phyloP scores from a whole-genome alignment of 2,113 vertebrate species.

The Alexandromys fortis region DNA sequence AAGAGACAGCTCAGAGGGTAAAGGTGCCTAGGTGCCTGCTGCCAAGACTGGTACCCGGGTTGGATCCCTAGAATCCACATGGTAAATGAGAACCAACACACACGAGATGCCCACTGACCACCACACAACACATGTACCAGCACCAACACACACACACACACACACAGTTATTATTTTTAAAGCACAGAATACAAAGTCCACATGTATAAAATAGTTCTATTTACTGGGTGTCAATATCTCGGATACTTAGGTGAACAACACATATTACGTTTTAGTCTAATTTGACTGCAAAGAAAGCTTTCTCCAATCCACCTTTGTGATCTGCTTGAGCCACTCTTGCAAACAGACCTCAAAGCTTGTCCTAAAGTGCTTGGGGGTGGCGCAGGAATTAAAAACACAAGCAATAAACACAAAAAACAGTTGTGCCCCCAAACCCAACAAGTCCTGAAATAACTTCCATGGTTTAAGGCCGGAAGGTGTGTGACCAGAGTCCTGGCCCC shows the following conservation, averaged over 20 bases:
- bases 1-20: not conserved
- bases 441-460: not conserved
- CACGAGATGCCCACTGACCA: not conserved
- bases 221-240: conserved; percentile 47
- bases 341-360: not conserved
- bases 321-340: not conserved
- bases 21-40: not conserved
- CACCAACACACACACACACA: not conserved
- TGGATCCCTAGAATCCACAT: not conserved
- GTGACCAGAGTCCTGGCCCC: too few relatives aligned
- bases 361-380: not conserved
- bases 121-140: not conserved
- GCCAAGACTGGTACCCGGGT: not conserved
- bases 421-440: not conserved
- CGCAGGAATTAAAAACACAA: not conserved
- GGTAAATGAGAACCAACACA: too few relatives aligned
- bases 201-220: conserved; percentile 11
- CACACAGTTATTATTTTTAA: not conserved
- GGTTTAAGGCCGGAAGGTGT: not conserved
- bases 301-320: not conserved
- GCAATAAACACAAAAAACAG: conserved; percentile 22
- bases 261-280: not conserved
- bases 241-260: not conserved
- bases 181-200: not conserved
- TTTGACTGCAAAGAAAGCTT: conserved; percentile 6